Conservation (phyloP, 2,113 vertebrate genomes). For the Ellobius talpinus region DNA sequence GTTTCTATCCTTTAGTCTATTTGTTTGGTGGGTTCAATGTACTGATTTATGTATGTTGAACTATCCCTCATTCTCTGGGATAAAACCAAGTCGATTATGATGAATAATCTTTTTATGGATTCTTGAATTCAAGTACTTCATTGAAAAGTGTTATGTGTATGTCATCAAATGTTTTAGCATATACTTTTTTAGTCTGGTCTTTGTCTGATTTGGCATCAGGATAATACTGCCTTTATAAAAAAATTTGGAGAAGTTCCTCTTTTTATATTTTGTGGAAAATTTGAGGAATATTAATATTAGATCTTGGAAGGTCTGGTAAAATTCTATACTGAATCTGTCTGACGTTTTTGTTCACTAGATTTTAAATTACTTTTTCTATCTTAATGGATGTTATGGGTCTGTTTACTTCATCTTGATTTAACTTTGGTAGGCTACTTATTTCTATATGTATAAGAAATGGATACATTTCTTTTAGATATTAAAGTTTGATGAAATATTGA, state of each 20-base stretch:
- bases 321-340: not conserved
- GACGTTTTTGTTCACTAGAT: not conserved
- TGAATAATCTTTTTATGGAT: no score
- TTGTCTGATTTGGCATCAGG: not conserved
- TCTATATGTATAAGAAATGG: not conserved
- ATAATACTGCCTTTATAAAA: not conserved
- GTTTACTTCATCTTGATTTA: not conserved
- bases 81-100: no score
- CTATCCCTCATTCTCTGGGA: no score
- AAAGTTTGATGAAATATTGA: not conserved
- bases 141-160: no score
- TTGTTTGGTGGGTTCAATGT: no score
- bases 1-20: no score
- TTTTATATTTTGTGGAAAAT: not conserved
- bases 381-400: not conserved
- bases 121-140: no score
- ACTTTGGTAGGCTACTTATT: not conserved
- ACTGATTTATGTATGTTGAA: no score
- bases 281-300: not conserved
- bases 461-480: not conserved
- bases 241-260: not conserved
- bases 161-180: no score
- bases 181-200: no score
- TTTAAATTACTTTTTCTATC: not conserved
- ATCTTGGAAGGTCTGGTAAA: not conserved